A percentile compares a stretch with the other conserved stretches of the same genome.
phyloP scores from a whole-genome alignment of 1,140 invertebrate genomes.

The Drosophila suzukii region DNA sequence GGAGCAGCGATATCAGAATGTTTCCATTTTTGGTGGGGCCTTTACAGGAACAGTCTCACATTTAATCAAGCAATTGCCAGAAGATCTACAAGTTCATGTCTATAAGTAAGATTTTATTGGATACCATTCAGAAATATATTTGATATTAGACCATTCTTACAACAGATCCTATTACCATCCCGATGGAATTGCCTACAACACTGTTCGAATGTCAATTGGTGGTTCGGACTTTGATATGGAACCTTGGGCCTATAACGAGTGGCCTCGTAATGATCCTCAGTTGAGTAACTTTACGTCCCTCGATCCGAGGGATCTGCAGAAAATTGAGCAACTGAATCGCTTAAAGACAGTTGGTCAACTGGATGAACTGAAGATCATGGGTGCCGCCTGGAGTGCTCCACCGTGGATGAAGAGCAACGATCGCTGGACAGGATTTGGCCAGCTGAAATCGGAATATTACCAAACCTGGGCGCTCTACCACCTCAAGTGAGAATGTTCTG shows the following conservation, averaged over 20 bases:
- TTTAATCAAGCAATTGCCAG: slow-evolving; percentile 88
- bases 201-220: slow-evolving; percentile 92
- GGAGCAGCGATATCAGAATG: slow-evolving; percentile 86
- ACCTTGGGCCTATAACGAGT: slow-evolving; percentile 86
- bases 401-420: slow-evolving; percentile 96
- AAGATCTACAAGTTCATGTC: slow-evolving; percentile 86
- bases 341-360: slow-evolving; percentile 56
- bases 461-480: slow-evolving; percentile 93
- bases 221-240: slow-evolving; percentile 91
- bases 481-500: slow-evolving; percentile 86
- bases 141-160: background rate
- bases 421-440: slow-evolving; percentile 86
- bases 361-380: slow-evolving; percentile 86
- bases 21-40: slow-evolving; percentile 93
- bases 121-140: too few species aligned
- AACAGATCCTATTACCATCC: slow-evolving; percentile 86
- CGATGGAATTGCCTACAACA: slow-evolving; percentile 90
- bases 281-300: slow-evolving; percentile 88
- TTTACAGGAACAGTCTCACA: slow-evolving; percentile 94
- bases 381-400: slow-evolving; percentile 93
- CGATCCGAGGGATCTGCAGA: slow-evolving; percentile 66
- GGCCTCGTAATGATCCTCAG: slow-evolving; percentile 86
- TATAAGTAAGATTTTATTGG: slow-evolving; percentile 85
- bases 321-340: slow-evolving; percentile 69
- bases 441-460: slow-evolving; percentile 89